Evolutionary conservation across 2,888 invertebrate species (phyloP).

Genomic region (Microchrysa polita): DNA sequence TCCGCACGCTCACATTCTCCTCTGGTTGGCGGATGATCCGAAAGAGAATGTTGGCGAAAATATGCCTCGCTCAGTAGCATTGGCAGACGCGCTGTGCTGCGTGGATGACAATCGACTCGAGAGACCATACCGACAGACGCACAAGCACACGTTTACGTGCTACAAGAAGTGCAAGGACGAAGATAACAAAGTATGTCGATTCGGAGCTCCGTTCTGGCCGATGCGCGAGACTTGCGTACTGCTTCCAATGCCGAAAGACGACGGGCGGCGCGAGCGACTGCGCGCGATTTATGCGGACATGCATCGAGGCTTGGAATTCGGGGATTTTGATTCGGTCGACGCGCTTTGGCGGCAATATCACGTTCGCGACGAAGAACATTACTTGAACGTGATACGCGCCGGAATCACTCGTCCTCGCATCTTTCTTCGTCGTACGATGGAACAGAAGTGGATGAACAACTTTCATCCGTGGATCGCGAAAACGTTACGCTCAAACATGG

Average conservation of each 20-base stretch:
- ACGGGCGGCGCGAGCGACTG: constrained; percentile 53
- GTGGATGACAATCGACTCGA: no score
- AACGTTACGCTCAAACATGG: no score
- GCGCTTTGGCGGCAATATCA: background rate
- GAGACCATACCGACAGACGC: constrained; percentile 30
- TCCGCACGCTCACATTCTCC: constrained; percentile 60
- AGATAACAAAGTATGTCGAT: constrained; percentile 9
- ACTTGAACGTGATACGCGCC: constrained; percentile 54
- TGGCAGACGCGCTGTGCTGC: no score
- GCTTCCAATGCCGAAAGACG: constrained; percentile 49
- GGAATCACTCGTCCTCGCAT: constrained; percentile 56
- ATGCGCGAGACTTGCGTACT: background rate
- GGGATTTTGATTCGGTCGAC: background rate
- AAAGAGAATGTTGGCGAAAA: background rate
- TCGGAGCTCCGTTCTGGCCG: constrained; percentile 1
- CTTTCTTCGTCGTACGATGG: constrained; percentile 57
- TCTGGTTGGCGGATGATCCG: constrained; percentile 61
- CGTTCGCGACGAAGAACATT: constrained; percentile 53
- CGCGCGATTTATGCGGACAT: background rate
- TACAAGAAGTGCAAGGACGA: no score
- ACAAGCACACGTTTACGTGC: constrained; percentile 49
- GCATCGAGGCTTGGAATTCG: background rate
- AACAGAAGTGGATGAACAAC: constrained; percentile 60
- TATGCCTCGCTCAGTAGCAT: background rate
- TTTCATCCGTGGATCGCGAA: no score